Percentiles rank a stretch among this genome's conserved stretches.
phyloP scores from a whole-genome alignment of 92 coral and sea anemone genomes.

The Desmophyllum pertusum region DNA sequence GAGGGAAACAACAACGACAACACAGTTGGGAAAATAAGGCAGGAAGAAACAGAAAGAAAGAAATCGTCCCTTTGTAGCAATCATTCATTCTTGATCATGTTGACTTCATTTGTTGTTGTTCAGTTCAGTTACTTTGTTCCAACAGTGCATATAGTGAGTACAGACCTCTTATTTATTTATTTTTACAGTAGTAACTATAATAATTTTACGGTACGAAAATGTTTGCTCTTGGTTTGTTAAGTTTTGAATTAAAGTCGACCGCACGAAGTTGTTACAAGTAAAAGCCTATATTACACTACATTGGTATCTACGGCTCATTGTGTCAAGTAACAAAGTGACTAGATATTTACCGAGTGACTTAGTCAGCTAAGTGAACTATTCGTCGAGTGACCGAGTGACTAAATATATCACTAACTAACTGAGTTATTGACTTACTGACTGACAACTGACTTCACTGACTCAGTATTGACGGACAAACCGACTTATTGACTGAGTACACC shows the following conservation, averaged over 20 bases:
- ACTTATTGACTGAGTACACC: too few species aligned
- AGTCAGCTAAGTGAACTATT: too few species aligned
- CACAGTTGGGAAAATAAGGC: background rate
- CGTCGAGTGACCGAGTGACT: too few species aligned
- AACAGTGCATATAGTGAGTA: constrained; percentile 43
- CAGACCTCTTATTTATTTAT: background rate
- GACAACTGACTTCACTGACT: too few species aligned
- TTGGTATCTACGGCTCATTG: background rate
- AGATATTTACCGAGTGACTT: too few species aligned
- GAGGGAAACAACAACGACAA: background rate
- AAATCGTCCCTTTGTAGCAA: constrained; percentile 19
- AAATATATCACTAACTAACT: too few species aligned
- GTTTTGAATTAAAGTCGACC: background rate
- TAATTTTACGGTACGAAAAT: background rate
- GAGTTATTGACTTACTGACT: too few species aligned
- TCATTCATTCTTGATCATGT: constrained; percentile 38
- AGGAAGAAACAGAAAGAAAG: background rate
- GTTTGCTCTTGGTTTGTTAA: background rate
- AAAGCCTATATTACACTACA: too few species aligned
- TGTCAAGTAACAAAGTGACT: background rate
- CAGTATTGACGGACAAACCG: too few species aligned
- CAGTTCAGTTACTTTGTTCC: constrained; percentile 42
- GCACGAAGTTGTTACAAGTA: too few species aligned
- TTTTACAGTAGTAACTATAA: background rate
- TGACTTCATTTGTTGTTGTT: constrained; percentile 44